Evolutionary conservation across 2,888 invertebrate genomes (phyloP), one percentile per base, ranked within the genome.

Genomic region (Noctuana brunneofusca): DNA sequence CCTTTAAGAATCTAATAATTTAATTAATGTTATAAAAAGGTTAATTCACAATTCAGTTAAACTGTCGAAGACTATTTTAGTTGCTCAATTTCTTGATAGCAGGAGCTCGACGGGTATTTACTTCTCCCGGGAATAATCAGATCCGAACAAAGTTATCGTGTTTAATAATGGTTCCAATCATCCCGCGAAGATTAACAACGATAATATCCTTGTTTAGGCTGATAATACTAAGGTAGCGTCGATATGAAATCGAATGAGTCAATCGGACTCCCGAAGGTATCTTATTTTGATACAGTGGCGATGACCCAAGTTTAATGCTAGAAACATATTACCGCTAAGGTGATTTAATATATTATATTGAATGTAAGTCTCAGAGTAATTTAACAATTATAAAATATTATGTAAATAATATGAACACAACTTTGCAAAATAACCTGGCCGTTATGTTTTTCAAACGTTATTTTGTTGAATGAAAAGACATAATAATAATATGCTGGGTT

Each of bases 171-270:
- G n/a, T 22, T 22, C 38, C 4, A 30, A 20, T 24, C 3, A 52
- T 27, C 27, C 30, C 1, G 30, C 18, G 43, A 16, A 49, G 22
- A 43, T 59, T 20, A 49, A 46, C 16, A 54, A 35, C 46, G 38
- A 32, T 35, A 48, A 46, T 35, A 54, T 60, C 24, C 54, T 32
- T 58, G 50, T 60, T 60, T 54, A 35, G 32, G 54, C 59, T 46
- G 20, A 22, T 35, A 32, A 52, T 22, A 22, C 43, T 20, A 53
- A 60, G 3, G 32, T 53, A 53, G 20, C 32, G 35, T 53, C 70
- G 66, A 71, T 72, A 75, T 76, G 70, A 75, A 71, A 75, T 74
- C 74, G 72, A 72, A 76, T 70, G 69, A 71, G 71, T 76, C 76
- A 78, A 78, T 79, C 77, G 18, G 27, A 20, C 32, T 52, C 57